Conservation (phyloP, 2,888 invertebrate species). For the Agrypnus murinus region DNA sequence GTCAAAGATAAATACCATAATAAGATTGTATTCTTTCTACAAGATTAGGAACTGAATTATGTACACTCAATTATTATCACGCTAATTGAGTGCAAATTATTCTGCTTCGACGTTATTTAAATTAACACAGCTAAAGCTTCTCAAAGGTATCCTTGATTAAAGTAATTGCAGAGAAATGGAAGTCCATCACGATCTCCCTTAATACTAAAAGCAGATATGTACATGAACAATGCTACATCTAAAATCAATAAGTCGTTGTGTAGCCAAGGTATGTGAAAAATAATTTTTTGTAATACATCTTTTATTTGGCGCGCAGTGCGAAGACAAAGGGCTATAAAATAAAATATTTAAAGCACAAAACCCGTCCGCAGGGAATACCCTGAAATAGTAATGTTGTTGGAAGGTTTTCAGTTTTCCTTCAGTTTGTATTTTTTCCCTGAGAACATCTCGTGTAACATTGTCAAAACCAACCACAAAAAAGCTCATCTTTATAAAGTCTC, state of each 20-base stretch:
- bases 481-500: slow-evolving; percentile 20
- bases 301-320: slow-evolving; percentile 17
- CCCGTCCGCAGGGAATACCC: slow-evolving; percentile 18
- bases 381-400: slow-evolving; percentile 38
- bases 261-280: not conserved
- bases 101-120: no score
- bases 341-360: slow-evolving; percentile 34
- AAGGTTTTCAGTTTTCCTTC: slow-evolving; percentile 28
- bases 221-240: not conserved
- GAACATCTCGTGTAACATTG: slow-evolving; percentile 43
- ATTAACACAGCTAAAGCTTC: no score
- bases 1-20: no score
- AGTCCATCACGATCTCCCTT: no score
- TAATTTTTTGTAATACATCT: slow-evolving; percentile 20
- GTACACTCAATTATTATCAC: no score
- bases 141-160: no score
- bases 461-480: slow-evolving; percentile 34
- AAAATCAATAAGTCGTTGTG: not conserved
- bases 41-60: no score
- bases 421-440: slow-evolving; percentile 39
- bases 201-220: no score
- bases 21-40: no score
- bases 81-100: no score
- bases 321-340: slow-evolving; percentile 30
- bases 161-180: no score